These are phyloP conservation scores for Theodoxus fluviatilis DNA, from an alignment of 2,888 invertebrate species.

Conservation along the genomic window DNA sequence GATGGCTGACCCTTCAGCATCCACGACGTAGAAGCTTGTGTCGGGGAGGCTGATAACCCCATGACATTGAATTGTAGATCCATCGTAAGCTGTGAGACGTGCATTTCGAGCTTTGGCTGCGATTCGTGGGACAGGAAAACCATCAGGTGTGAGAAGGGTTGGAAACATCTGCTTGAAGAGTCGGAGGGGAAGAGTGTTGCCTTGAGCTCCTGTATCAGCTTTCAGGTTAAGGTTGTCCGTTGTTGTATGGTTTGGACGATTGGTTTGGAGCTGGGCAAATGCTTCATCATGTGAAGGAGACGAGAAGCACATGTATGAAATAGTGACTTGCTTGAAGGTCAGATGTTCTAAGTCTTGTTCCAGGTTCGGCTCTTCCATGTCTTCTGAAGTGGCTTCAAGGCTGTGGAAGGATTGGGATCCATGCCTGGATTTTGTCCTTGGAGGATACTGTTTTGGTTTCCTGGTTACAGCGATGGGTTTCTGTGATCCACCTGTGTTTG, in stretches of 20 bases:
- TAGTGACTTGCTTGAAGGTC: background rate
- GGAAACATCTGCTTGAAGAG: conserved; percentile 27
- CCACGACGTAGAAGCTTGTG: conserved; percentile 29
- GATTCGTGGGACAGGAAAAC: background rate
- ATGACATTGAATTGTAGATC: conserved; percentile 21
- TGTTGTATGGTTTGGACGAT: background rate
- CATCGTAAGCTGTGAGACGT: conserved; percentile 29
- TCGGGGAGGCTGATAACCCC: conserved; percentile 5
- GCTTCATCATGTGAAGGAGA: conserved; percentile 1
- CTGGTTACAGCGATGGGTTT: background rate
- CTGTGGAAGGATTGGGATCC: too few species aligned
- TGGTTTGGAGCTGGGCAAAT: background rate
- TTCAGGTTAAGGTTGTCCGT: conserved; percentile 22
- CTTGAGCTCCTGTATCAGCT: conserved; percentile 29
- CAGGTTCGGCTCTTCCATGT: too few species aligned
- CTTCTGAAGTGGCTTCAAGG: background rate
- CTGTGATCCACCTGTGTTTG: too few species aligned
- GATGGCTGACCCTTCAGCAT: conserved; percentile 28
- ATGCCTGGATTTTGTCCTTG: too few species aligned
- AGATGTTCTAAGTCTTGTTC: background rate
- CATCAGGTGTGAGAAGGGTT: background rate
- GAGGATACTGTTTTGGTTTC: background rate
- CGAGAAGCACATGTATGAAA: background rate
- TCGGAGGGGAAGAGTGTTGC: conserved; percentile 31
- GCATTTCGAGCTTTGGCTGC: background rate